Percentiles rank a stretch among this genome's conserved stretches.
Conservation (phyloP, 2,888 invertebrate species). For the Mycogona germanica region DNA sequence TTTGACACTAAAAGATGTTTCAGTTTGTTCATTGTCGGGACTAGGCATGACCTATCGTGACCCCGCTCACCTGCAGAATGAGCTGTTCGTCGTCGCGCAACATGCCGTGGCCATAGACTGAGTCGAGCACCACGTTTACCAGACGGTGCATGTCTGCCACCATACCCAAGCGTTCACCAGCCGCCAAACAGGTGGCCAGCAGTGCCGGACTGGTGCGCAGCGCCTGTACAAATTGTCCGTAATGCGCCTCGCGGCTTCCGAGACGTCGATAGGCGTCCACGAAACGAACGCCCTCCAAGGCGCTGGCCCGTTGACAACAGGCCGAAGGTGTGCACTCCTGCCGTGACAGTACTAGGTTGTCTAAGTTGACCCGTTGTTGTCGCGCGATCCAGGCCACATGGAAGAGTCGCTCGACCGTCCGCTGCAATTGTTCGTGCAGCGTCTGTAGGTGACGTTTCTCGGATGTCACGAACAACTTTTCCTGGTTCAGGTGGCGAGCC, state of each 20-base stretch:
- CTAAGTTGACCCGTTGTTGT: conserved; percentile 69
- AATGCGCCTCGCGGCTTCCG: conserved; percentile 59
- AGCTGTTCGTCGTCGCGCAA: conserved; percentile 59
- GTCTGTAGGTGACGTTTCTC: conserved; percentile 55
- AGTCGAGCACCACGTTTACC: conserved; percentile 46
- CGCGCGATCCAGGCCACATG: conserved; percentile 78
- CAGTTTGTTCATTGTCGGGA: too few species aligned
- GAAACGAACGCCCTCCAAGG: conserved; percentile 51
- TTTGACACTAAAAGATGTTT: too few species aligned
- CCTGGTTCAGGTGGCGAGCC: conserved; percentile 59
- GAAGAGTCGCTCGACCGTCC: conserved; percentile 45
- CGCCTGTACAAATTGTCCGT: conserved; percentile 54
- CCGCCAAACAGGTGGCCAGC: conserved; percentile 52
- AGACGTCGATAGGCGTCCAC: conserved; percentile 70
- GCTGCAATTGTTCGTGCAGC: conserved; percentile 37
- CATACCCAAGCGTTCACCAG: conserved; percentile 47
- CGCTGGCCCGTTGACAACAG: conserved; percentile 57
- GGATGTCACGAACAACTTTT: conserved; percentile 72
- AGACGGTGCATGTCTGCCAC: conserved; percentile 38
- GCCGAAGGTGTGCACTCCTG: conserved; percentile 61
- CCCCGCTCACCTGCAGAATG: conserved; percentile 50
- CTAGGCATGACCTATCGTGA: too few species aligned
- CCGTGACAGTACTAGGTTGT: conserved; percentile 57
- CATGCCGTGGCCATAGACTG: conserved; percentile 59
- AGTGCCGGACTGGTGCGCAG: conserved; percentile 55